These are phyloP conservation scores for Pandemis heparana DNA, from an alignment of 2,888 invertebrate species.

Conservation along the genomic window DNA sequence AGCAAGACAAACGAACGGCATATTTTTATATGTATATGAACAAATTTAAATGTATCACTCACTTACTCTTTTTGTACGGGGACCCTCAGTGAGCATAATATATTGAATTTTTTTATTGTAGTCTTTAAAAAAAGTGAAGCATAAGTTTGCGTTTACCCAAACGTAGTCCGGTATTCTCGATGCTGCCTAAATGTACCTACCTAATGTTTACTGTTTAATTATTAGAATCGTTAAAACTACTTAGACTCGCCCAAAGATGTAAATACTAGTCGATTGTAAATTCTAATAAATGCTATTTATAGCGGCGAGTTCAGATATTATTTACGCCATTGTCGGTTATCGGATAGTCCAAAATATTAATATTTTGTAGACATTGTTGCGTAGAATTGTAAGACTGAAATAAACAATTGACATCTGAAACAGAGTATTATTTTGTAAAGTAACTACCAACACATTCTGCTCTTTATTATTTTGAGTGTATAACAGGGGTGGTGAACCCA, in stretches of 20 bases:
- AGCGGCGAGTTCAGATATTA: slow-evolving; percentile 24
- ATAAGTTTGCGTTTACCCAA: neutral
- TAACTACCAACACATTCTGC: neutral
- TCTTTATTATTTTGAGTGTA: too few relatives aligned
- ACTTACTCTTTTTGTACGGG: too few relatives aligned
- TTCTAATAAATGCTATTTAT: slow-evolving; percentile 23
- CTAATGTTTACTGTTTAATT: neutral
- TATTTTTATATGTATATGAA: too few relatives aligned
- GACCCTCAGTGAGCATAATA: too few relatives aligned
- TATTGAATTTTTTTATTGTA: too few relatives aligned
- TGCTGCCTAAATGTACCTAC: slow-evolving; percentile 10
- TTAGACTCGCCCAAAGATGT: neutral
- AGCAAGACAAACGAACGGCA: too few relatives aligned
- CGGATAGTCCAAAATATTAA: slow-evolving; percentile 64
- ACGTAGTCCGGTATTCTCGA: neutral
- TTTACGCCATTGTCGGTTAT: slow-evolving; percentile 38
- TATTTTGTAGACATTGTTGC: slow-evolving; percentile 76
- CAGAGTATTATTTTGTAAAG: neutral
- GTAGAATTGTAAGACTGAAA: slow-evolving; percentile 82
- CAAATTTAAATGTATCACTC: too few relatives aligned
- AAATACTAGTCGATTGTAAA: slow-evolving; percentile 1
- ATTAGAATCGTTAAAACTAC: neutral
- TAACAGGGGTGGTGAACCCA: too few relatives aligned
- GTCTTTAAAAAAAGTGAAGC: neutral
- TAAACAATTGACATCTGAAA: slow-evolving; percentile 54